Base-by-base conservation (phyloP, 2,888 invertebrate species). In the Lasioglossum leucozonium region DNA sequence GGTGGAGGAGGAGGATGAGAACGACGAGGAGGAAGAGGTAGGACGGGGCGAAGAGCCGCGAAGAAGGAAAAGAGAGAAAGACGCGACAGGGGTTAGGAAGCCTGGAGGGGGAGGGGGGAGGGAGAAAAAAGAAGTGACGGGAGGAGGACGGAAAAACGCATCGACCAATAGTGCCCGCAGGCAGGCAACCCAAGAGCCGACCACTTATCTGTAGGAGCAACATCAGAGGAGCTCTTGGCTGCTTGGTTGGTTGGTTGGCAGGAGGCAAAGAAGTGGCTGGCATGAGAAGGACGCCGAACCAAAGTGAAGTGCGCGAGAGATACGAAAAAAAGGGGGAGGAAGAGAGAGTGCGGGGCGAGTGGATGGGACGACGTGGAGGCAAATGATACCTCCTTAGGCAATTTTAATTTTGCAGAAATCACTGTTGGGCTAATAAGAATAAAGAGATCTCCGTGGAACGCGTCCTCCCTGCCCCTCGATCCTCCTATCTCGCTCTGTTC, bases 401-500 rank as follows among this genome's bases (percentile, higher is more conserved):
- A 94, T 95, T 95, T 95, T 95, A 95, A 94, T 95, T 94, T 94
- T 94, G 91, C 93, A 93, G 93, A 93, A 94, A 94, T 94, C 94
- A 94, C 93, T 93, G 94, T 93, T 93, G 93, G 93, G 92, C 94
- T 94, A 94, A 94, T 94, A 94, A 94, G 93, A 93, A 94, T 93
- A 93, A 94, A 94, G 93, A 93, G 92, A 93, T 93, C 92, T 93
- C 91, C 89, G 90, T 87, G 89, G 86, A 84, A 72, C 88, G 75
- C 82, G 69, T 47, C 62, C 62, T 79, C 85, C 71, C 72, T 67
- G 34, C 58, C 58, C 13, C 26, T 30, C 58, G 26, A n/a, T 58
- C 58, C 22, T 26, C 58, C 4, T 37, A 74, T 13, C 58, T 44
- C 16, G 4, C 16, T 62, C 62, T 16, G 6, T 62, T 62, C 62